Evolutionary conservation across 2,113 vertebrate species (phyloP).

Genomic region (Megalops atlanticus): DNA sequence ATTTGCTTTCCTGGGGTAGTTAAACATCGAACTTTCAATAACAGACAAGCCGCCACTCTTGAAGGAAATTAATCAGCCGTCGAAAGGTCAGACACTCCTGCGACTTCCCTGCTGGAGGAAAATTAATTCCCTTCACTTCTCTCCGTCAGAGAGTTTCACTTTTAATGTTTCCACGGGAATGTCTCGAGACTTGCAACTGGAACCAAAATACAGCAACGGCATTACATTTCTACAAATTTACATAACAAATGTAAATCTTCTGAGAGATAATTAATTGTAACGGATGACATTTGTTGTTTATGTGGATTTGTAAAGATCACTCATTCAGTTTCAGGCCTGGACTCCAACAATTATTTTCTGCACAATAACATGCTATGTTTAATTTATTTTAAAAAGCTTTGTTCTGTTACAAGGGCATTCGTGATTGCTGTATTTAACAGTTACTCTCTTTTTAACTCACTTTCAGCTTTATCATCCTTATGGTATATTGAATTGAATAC

Average conservation of each 20-base stretch:
- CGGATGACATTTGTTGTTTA: not conserved
- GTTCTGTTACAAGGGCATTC: not conserved
- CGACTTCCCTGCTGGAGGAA: constrained; percentile 10
- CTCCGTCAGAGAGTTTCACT: constrained; percentile 1
- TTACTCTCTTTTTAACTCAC: no score
- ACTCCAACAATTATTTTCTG: not conserved
- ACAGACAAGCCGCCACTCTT: constrained; percentile 25
- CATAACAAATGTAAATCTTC: constrained; percentile 19
- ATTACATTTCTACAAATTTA: not conserved
- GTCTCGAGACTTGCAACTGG: not conserved
- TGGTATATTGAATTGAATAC: no score
- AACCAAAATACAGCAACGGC: not conserved
- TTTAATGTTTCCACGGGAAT: constrained; percentile 9
- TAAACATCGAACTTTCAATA: constrained; percentile 35
- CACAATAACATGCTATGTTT: not conserved
- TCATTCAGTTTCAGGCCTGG: not conserved
- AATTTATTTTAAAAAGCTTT: constrained; percentile 4
- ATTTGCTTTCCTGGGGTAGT: constrained; percentile 35
- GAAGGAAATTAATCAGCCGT: constrained; percentile 35
- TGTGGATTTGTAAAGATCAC: not conserved
- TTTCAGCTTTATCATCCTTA: no score
- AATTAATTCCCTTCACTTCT: constrained; percentile 29
- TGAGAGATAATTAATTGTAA: constrained; percentile 1
- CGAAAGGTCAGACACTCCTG: constrained; percentile 30
- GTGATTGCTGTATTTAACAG: not conserved